Base-by-base conservation (phyloP, 2,797 vertebrate species). In the Chelidonichthys spinosus region DNA sequence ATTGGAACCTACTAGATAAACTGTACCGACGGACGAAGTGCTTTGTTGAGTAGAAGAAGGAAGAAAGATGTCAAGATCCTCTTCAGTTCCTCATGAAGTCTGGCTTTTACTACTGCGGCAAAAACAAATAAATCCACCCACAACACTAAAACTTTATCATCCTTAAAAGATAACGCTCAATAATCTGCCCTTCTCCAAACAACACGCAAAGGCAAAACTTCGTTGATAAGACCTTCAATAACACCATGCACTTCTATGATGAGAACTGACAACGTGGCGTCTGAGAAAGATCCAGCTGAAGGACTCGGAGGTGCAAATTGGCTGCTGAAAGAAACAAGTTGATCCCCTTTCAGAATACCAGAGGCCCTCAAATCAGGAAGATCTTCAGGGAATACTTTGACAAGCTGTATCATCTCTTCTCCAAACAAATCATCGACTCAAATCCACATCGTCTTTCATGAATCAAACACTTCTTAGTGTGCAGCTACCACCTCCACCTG, bases 71-170 rank as follows among this genome's bases (percentile, higher is more conserved):
- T 54, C 3, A 42, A 54, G 11, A 3, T 47, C 42, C 4, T 17
- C 32, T 42, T 17, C 4, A 17, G 4, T 18, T 13, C 33, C 50
- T 63, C 25, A 7, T 25, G 4, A 35, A 17, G 52, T 56, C 54
- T 5, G 8, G 5, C 2, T 63, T 25, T 3, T 47, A 7, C 9
- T n/a, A 52, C 9, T 13, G 32, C 32, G n/a, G 25, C 7, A 60
- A 61, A 39, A 39, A 8, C 46, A 53, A 15, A 7, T 37, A 56
- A 35, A 63, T 5, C 8, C 35, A 11, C 40, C 42, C 17, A 42
- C 42, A 11, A 10, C 39, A 18, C 18, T 49, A 11, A 18, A 39
- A 44, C 46, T 64, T 65, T 60, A 81, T 13, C 69, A 33, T 14
- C 33, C 58, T 36, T n/a, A 1, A 63, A 17, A 63, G 59, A 60